phyloP scores from a whole-genome alignment of 2,888 invertebrate genomes.

The Pyrocoelia pectoralis region DNA sequence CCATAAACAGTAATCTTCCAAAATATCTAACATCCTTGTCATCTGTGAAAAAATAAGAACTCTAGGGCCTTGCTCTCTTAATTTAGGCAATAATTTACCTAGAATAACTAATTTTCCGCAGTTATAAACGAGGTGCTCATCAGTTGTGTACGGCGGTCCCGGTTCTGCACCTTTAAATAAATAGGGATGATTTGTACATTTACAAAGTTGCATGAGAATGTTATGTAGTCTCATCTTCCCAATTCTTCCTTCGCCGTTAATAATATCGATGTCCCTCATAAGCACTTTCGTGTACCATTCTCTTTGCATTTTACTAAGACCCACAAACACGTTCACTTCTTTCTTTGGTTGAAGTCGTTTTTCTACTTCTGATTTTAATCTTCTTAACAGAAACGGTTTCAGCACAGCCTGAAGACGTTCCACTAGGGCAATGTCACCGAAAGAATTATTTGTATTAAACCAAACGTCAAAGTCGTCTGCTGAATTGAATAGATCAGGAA shows the following conservation, averaged over 20 bases:
- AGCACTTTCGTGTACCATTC: conserved; percentile 99
- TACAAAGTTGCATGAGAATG: conserved; percentile 98
- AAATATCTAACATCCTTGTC: conserved; percentile 95
- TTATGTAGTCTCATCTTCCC: conserved; percentile 98
- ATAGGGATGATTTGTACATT: conserved; percentile 99
- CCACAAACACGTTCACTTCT: conserved; percentile 96
- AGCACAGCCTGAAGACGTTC: conserved; percentile 92
- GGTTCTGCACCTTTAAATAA: conserved; percentile 99
- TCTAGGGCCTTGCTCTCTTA: conserved; percentile 90
- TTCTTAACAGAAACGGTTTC: conserved; percentile 92
- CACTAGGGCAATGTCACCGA: conserved; percentile 91
- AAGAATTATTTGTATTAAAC: conserved; percentile 96
- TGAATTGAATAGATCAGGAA: conserved; percentile 98
- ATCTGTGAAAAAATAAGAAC: conserved; percentile 97
- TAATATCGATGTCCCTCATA: conserved; percentile 98
- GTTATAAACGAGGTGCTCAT: conserved; percentile 93
- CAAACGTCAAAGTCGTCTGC: conserved; percentile 98
- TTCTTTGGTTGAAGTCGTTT: conserved; percentile 96
- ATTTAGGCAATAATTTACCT: conserved; percentile 91
- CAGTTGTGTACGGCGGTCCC: conserved; percentile 97
- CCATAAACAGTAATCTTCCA: conserved; percentile 97
- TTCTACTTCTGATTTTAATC: conserved; percentile 97
- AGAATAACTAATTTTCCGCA: conserved; percentile 96
- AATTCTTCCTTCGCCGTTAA: conserved; percentile 96
- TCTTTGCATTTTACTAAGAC: conserved; percentile 97